Evolutionary conservation across 1,140 invertebrate species (phyloP).

Genomic region (Bombus consobrinus): DNA sequence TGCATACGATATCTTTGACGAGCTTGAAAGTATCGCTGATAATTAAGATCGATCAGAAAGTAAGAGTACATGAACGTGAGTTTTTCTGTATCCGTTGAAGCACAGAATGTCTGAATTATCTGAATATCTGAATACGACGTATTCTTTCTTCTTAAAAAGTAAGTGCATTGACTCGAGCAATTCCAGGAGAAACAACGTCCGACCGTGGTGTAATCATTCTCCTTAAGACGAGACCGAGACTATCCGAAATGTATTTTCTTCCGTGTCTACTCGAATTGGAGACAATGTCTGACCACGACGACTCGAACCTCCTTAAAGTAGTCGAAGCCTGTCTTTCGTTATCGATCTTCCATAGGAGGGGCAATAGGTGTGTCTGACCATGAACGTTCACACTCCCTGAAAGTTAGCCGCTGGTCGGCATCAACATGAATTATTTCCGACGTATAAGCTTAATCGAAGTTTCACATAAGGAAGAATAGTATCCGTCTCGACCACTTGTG

Average conservation of each 20-base stretch:
- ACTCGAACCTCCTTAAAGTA: no score
- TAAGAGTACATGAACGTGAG: neutral
- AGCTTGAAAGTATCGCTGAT: neutral
- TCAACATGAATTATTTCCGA: neutral
- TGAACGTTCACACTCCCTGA: neutral
- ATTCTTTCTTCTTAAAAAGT: no score
- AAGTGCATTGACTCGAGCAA: no score
- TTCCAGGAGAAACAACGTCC: no score
- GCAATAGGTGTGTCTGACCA: neutral
- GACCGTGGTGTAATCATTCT: neutral
- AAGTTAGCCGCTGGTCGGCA: neutral
- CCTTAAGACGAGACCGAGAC: neutral
- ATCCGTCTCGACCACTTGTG: neutral
- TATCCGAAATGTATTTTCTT: no score
- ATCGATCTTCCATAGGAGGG: neutral
- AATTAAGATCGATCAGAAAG: neutral
- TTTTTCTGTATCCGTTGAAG: neutral
- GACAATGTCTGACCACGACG: neutral
- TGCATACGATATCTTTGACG: neutral
- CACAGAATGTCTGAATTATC: neutral
- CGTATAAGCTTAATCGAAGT: neutral
- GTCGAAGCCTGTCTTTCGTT: neutral
- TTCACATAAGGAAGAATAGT: neutral
- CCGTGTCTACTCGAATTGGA: no score
- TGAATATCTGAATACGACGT: no score